A percentile compares a stretch with the other conserved stretches of the same genome.
These are phyloP conservation scores for Melanotaenia maccullochi DNA, from an alignment of 2,797 vertebrate genomes.

Conservation along the genomic window DNA sequence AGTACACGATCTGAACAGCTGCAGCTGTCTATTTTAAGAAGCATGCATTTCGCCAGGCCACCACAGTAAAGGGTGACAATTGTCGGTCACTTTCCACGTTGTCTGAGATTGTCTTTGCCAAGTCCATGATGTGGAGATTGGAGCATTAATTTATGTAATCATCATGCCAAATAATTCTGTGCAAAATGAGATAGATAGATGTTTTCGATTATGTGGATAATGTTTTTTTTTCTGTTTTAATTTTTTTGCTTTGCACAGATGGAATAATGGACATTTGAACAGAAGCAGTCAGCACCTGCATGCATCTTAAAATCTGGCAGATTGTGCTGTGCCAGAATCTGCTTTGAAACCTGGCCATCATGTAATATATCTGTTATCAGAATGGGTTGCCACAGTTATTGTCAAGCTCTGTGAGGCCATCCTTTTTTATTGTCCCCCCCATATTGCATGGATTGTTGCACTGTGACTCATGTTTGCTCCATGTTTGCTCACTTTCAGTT, in stretches of 20 bases:
- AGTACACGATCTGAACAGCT: conserved; percentile 79
- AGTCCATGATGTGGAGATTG: conserved; percentile 7
- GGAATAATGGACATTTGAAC: conserved; percentile 25
- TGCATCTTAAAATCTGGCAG: conserved; percentile 35
- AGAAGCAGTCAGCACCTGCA: conserved; percentile 33
- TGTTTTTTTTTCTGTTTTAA: too few species aligned
- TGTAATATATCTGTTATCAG: conserved; percentile 40
- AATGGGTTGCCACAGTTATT: conserved; percentile 61
- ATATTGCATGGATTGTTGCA: conserved; percentile 32
- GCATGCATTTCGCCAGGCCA: conserved; percentile 63
- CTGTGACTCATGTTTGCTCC: conserved; percentile 69
- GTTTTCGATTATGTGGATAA: too few species aligned
- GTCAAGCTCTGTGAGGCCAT: conserved; percentile 30
- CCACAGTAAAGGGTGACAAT: conserved; percentile 66
- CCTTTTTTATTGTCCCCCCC: conserved; percentile 22
- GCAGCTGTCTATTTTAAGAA: conserved; percentile 79
- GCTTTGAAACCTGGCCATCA: conserved; percentile 42
- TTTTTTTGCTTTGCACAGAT: conserved; percentile 37
- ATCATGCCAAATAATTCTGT: neutral
- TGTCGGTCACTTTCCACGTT: conserved; percentile 51
- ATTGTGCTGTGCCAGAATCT: conserved; percentile 44
- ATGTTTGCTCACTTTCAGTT: conserved; percentile 69
- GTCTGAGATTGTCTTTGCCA: conserved; percentile 21
- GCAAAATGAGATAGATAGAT: neutral
- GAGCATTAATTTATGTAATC: conserved; percentile 9